Percentiles rank a stretch among this genome's conserved stretches.
These are phyloP conservation scores for Philaenus spumarius DNA, from an alignment of 1,140 invertebrate species.

Conservation along the genomic window DNA sequence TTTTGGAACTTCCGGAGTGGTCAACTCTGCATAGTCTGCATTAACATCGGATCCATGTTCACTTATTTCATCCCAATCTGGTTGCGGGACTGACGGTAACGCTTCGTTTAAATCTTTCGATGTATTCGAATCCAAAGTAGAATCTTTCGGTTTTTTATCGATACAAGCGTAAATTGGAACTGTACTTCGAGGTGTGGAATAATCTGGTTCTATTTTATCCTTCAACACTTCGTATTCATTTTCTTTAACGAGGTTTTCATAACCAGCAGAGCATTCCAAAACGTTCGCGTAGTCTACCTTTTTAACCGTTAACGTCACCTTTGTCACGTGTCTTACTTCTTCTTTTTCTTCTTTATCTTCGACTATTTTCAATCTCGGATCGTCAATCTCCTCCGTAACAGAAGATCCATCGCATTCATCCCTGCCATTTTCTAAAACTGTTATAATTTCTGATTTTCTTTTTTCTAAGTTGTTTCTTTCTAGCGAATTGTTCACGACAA, in stretches of 20 bases:
- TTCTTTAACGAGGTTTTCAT: constrained; percentile 1
- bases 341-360: background rate
- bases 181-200: constrained; percentile 4
- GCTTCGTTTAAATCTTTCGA: constrained; percentile 2
- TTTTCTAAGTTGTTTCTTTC: background rate
- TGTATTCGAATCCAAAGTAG: background rate
- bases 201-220: constrained; percentile 6
- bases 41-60: constrained; percentile 2
- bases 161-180: constrained; percentile 10
- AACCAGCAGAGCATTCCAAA: background rate
- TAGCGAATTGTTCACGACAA: constrained; percentile 9
- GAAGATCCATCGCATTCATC: background rate
- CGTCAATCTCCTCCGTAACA: background rate
- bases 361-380: constrained; percentile 6
- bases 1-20: background rate
- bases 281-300: constrained; percentile 3
- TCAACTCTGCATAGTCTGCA: constrained; percentile 18
- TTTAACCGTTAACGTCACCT: constrained; percentile 10
- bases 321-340: constrained; percentile 9
- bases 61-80: constrained; percentile 15
- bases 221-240: constrained; percentile 18
- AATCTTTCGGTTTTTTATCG: constrained; percentile 2
- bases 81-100: constrained; percentile 4
- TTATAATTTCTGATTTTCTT: background rate
- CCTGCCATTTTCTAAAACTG: background rate